Evolutionary conservation across 1,140 invertebrate species (phyloP).

Genomic region (Triops cancriformis): DNA sequence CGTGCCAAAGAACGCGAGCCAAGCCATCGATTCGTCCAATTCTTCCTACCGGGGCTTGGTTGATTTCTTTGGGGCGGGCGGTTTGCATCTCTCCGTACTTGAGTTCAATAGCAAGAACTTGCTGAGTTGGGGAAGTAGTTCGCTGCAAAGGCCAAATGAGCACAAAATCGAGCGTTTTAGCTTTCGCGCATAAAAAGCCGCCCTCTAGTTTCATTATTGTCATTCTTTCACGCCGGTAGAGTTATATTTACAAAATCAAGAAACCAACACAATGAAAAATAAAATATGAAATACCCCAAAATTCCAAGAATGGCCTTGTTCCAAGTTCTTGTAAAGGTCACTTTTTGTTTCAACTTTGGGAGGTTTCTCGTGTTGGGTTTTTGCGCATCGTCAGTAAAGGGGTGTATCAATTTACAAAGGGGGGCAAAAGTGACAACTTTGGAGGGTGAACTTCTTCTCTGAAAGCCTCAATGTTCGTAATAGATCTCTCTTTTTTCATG

Average conservation of each 20-base stretch:
- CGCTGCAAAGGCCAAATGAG: neutral
- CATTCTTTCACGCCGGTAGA: too few relatives aligned
- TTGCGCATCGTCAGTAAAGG: neutral
- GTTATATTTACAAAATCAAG: too few relatives aligned
- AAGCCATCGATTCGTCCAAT: neutral
- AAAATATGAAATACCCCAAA: too few relatives aligned
- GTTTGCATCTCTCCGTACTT: neutral
- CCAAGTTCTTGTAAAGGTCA: too few relatives aligned
- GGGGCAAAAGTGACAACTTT: neutral
- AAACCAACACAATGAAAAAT: too few relatives aligned
- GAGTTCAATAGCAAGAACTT: constrained; percentile 1
- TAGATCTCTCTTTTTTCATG: neutral
- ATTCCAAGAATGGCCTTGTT: too few relatives aligned
- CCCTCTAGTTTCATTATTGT: neutral
- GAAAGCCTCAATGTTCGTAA: neutral
- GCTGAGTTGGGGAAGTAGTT: neutral
- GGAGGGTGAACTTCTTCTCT: neutral
- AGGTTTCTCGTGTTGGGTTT: neutral
- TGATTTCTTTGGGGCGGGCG: neutral
- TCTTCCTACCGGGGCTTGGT: neutral
- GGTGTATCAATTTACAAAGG: neutral
- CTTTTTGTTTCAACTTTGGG: neutral
- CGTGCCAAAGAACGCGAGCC: neutral
- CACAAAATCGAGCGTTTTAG: neutral
- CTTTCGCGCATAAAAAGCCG: neutral